These are phyloP conservation scores for Beris morrisii DNA, from an alignment of 2,888 invertebrate species.

Conservation along the genomic window DNA sequence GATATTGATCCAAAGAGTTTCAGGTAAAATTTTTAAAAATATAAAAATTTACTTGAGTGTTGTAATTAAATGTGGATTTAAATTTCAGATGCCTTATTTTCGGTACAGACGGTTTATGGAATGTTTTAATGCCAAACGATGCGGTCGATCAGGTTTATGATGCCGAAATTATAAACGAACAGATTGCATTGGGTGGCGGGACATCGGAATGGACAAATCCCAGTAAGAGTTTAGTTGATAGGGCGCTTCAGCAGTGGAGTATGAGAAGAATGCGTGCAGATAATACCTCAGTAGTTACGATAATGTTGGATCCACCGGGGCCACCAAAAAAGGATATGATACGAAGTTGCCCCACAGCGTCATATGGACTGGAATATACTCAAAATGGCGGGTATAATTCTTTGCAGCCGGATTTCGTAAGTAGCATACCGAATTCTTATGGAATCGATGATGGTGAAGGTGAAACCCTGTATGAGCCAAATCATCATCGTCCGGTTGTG, in stretches of 20 bases:
- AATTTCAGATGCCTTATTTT: conserved; percentile 80
- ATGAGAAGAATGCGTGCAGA: conserved; percentile 87
- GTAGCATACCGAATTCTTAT: conserved; percentile 5
- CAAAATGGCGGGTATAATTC: conserved; percentile 39
- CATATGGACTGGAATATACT: conserved; percentile 43
- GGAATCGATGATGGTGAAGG: conserved; percentile 12
- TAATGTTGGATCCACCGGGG: conserved; percentile 89
- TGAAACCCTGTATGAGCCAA: conserved; percentile 14
- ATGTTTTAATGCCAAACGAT: conserved; percentile 83
- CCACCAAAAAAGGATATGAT: conserved; percentile 71
- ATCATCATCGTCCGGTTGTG: neutral
- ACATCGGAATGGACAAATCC: conserved; percentile 79
- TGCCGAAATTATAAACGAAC: conserved; percentile 78
- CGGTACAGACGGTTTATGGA: conserved; percentile 97
- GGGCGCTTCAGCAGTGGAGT: conserved; percentile 81
- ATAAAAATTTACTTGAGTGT: conserved; percentile 7
- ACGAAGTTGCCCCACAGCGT: conserved; percentile 53
- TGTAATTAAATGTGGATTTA: neutral
- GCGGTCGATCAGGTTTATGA: conserved; percentile 83
- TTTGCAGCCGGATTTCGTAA: conserved; percentile 10
- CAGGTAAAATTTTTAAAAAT: conserved; percentile 53
- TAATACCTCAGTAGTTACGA: conserved; percentile 88
- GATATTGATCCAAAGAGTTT: conserved; percentile 76
- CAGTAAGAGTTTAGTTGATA: conserved; percentile 84
- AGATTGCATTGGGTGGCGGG: conserved; percentile 54